phyloP scores from a whole-genome alignment of 2,888 invertebrate species.

The Ectobius pallidus region DNA sequence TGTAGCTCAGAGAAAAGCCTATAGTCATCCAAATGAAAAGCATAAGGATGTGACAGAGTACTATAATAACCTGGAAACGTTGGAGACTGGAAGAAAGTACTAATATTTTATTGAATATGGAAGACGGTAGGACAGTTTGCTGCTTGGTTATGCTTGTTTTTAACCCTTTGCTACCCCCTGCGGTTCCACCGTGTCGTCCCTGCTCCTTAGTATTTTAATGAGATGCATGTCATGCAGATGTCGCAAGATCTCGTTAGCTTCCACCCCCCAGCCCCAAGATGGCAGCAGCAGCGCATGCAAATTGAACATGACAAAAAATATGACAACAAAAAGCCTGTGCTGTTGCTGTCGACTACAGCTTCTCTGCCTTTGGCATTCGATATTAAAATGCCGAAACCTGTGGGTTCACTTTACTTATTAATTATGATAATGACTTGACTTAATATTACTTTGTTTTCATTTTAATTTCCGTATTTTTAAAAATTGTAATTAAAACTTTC shows the following conservation, averaged over 20 bases:
- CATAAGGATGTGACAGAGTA: no score
- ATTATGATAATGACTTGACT: background rate
- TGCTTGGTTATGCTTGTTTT: background rate
- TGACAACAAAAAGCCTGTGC: slow-evolving; percentile 8
- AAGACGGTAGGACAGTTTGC: no score
- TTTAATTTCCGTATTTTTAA: no score
- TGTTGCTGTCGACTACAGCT: background rate
- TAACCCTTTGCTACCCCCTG: background rate
- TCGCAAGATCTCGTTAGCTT: slow-evolving; percentile 34
- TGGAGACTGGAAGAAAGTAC: no score
- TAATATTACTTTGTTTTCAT: background rate
- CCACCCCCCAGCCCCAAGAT: slow-evolving; percentile 27
- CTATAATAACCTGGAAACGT: no score
- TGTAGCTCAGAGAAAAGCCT: no score
- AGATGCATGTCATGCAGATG: slow-evolving; percentile 35
- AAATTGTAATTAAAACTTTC: no score
- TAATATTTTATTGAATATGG: no score
- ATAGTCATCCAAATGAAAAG: no score
- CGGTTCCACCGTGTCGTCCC: background rate
- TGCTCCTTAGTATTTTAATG: slow-evolving; percentile 26
- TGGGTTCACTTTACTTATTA: background rate
- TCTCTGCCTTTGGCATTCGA: slow-evolving; percentile 15
- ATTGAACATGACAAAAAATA: slow-evolving; percentile 19
- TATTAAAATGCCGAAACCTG: slow-evolving; percentile 5
- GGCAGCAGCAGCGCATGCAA: slow-evolving; percentile 22